phyloP scores from a whole-genome alignment of 2,888 invertebrate genomes.

The Carpatolechia fugitivella region DNA sequence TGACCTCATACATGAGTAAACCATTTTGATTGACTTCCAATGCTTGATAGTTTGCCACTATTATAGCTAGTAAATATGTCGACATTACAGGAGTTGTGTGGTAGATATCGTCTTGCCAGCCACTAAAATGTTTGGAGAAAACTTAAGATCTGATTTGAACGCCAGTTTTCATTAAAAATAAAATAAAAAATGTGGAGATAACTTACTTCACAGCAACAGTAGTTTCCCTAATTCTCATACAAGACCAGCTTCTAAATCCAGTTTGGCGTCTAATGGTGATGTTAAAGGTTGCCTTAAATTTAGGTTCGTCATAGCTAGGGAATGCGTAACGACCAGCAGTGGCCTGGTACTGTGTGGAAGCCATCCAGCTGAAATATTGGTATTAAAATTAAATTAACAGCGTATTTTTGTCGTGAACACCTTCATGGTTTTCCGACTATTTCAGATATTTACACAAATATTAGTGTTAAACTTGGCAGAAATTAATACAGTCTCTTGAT shows the following conservation, averaged over 20 bases:
- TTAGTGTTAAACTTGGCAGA: too few relatives aligned
- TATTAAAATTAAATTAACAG: background rate
- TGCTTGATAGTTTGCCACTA: constrained; percentile 80
- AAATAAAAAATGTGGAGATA: background rate
- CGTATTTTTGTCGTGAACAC: too few relatives aligned
- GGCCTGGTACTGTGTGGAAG: constrained; percentile 85
- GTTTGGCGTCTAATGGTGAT: constrained; percentile 81
- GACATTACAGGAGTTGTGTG: constrained; percentile 75
- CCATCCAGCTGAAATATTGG: constrained; percentile 70
- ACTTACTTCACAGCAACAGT: constrained; percentile 37
- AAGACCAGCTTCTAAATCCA: constrained; percentile 71
- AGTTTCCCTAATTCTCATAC: constrained; percentile 75
- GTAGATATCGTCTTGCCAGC: constrained; percentile 51
- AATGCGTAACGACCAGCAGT: constrained; percentile 84
- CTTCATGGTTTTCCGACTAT: too few relatives aligned
- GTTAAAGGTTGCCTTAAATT: constrained; percentile 87
- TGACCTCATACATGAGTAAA: constrained; percentile 54
- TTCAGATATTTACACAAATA: too few relatives aligned
- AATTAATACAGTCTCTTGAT: too few relatives aligned
- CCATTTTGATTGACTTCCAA: constrained; percentile 21
- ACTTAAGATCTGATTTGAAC: background rate
- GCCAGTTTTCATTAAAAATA: background rate
- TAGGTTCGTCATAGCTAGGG: constrained; percentile 90
- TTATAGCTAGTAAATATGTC: constrained; percentile 85
- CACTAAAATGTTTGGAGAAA: constrained; percentile 36